These are phyloP conservation scores for Nixonia krombeini DNA, from an alignment of 1,140 invertebrate species.

Conservation along the genomic window DNA sequence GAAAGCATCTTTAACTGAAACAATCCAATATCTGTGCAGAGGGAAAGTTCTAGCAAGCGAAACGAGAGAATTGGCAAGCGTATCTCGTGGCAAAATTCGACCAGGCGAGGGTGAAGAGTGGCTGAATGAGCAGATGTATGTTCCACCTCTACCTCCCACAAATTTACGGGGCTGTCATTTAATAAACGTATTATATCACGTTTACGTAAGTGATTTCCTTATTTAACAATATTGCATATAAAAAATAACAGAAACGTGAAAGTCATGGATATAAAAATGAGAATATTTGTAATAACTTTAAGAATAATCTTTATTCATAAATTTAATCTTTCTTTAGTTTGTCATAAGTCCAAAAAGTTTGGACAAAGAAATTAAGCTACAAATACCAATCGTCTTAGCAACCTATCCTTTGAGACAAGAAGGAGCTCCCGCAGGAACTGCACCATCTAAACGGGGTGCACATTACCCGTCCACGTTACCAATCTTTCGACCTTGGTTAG, in stretches of 20 bases:
- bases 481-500: slow-evolving; percentile 91
- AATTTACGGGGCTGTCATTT: slow-evolving; percentile 95
- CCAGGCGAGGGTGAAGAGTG: slow-evolving; percentile 88
- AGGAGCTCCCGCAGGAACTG: slow-evolving; percentile 74
- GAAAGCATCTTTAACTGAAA: slow-evolving; percentile 75
- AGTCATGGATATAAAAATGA: too few species aligned
- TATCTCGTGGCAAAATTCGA: slow-evolving; percentile 86
- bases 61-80: slow-evolving; percentile 85
- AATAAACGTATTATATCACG: slow-evolving; percentile 94
- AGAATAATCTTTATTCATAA: too few species aligned
- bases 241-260: too few species aligned
- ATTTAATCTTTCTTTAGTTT: slow-evolving; percentile 82
- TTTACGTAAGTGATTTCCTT: slow-evolving; percentile 92
- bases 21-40: slow-evolving; percentile 90
- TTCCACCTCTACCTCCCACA: slow-evolving; percentile 94
- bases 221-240: too few species aligned
- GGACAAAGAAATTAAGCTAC: slow-evolving; percentile 92
- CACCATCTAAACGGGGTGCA: slow-evolving; percentile 80
- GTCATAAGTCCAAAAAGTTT: slow-evolving; percentile 91
- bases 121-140: slow-evolving; percentile 91
- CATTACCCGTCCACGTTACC: slow-evolving; percentile 93
- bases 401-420: slow-evolving; percentile 89
- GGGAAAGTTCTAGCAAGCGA: slow-evolving; percentile 90
- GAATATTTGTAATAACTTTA: too few species aligned
- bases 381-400: slow-evolving; percentile 92